phyloP scores from a whole-genome alignment of 2,113 vertebrate genomes.

The Cnemophilus loriae region DNA sequence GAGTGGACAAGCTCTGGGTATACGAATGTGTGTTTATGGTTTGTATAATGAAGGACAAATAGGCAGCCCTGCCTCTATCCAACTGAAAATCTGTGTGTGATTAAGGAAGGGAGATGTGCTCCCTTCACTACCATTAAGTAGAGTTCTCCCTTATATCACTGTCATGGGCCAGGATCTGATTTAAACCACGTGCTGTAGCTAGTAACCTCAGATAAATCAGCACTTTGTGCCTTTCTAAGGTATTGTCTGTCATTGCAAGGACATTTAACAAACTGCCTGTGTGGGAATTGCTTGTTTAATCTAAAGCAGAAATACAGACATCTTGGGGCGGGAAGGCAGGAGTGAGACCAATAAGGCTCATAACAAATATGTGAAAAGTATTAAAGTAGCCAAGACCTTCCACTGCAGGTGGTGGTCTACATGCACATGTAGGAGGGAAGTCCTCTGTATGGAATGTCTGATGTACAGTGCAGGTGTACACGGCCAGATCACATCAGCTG shows the following conservation, averaged over 20 bases:
- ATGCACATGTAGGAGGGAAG: neutral
- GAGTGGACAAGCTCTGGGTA: neutral
- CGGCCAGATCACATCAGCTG: neutral
- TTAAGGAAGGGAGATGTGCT: slow-evolving; percentile 33
- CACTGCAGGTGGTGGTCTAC: neutral
- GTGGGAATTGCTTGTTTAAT: slow-evolving; percentile 26
- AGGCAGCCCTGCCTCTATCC: neutral
- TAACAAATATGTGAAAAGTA: neutral
- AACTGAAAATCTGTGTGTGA: slow-evolving; percentile 39
- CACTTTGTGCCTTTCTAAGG: neutral
- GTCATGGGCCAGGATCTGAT: neutral
- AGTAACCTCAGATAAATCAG: slow-evolving; percentile 40
- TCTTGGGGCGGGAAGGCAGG: neutral
- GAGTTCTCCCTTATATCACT: neutral
- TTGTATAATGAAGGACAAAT: slow-evolving; percentile 36
- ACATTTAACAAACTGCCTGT: neutral
- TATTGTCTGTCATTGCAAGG: neutral
- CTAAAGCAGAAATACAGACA: slow-evolving; percentile 19
- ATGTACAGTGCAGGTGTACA: neutral
- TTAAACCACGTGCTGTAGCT: slow-evolving; percentile 34
- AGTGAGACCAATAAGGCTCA: neutral
- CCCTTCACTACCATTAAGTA: slow-evolving; percentile 17
- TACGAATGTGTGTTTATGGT: neutral
- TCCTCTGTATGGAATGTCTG: neutral
- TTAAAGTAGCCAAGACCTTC: neutral